Evolutionary conservation across 1,140 invertebrate genomes (phyloP), one percentile per base, ranked within the genome.

Genomic region (Ephestia elutella): DNA sequence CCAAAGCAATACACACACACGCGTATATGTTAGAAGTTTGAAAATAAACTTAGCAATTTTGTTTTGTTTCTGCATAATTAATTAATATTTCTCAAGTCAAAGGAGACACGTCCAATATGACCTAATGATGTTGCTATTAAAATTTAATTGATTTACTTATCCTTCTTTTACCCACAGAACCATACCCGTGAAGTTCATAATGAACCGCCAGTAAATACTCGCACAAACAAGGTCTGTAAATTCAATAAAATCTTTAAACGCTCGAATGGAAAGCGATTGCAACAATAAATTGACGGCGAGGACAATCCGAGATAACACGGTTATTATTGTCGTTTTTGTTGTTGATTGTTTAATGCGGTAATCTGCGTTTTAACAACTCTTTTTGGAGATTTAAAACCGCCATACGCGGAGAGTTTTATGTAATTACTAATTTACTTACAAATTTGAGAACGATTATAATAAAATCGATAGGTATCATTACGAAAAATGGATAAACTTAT

Each of bases 201-300:
- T 15, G 38, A 44, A 44, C 38, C n/a, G 38, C 5, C 38, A 10
- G 38, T 44, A 44, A 44, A 44, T 44, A 44, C n/a, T 44, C 38
- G 13, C 1, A 17, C 38, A 44, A 44, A 44, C 38, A 44, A 44
- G 38, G 38, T 44, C 13, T 44, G 38, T 44, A 44, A 44, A 44
- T 44, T 44, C n/a, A 44, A 44, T 44, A 44, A 44, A 44, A 44
- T 44, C 38, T 44, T 44, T 44, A 44, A 44, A 44, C n/a, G 38
- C 38, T 44, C 38, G 38, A 17, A 15, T 17, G 38, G 10, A 44
- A 44, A 44, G 10, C 38, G 38, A 44, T 44, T 44, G 38, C 38
- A 44, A 44, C 38, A 44, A 44, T 44, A 44, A 44, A 44, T 44
- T 44, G 38, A 15, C 38, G 38, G 38, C 38, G 38, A n/a, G 38